Conservation (phyloP, 2,888 invertebrate genomes). For the Caenorhabditis sp. region DNA sequence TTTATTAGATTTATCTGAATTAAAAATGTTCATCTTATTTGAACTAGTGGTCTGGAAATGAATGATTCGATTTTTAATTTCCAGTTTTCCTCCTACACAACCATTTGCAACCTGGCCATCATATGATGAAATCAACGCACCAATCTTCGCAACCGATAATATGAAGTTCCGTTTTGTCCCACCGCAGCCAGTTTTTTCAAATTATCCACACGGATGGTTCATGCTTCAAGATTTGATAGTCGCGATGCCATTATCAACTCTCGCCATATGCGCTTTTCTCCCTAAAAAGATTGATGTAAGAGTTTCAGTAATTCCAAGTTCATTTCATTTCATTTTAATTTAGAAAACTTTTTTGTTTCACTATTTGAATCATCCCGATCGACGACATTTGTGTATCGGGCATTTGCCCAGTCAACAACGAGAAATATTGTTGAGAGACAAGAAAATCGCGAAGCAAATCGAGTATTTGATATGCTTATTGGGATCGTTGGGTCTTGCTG, state of each 20-base stretch:
- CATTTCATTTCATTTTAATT: not conserved
- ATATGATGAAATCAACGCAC: constrained; percentile 4
- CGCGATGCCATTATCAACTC: constrained; percentile 60
- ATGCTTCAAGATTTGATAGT: constrained; percentile 56
- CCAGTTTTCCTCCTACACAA: constrained; percentile 26
- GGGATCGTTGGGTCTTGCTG: constrained; percentile 50
- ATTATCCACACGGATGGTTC: constrained; percentile 56
- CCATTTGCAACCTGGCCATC: constrained; percentile 13
- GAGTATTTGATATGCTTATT: constrained; percentile 50
- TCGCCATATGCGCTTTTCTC: constrained; percentile 46
- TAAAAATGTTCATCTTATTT: not conserved
- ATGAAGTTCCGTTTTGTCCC: constrained; percentile 57
- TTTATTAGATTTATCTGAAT: not conserved
- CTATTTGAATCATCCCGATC: constrained; percentile 42
- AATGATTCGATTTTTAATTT: too few relatives aligned
- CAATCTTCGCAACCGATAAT: constrained; percentile 36
- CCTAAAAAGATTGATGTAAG: constrained; percentile 36
- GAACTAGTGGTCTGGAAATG: too few relatives aligned
- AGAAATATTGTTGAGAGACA: constrained; percentile 38
- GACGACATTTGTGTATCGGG: constrained; percentile 54
- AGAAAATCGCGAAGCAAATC: constrained; percentile 42
- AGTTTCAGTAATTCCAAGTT: not conserved
- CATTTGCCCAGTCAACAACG: constrained; percentile 55
- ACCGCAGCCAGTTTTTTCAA: constrained; percentile 43
- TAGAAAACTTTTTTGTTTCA: constrained; percentile 3